phyloP scores from a whole-genome alignment of 37 sponge, comb jelly and placozoan species.

The Hormiphora californensis region DNA sequence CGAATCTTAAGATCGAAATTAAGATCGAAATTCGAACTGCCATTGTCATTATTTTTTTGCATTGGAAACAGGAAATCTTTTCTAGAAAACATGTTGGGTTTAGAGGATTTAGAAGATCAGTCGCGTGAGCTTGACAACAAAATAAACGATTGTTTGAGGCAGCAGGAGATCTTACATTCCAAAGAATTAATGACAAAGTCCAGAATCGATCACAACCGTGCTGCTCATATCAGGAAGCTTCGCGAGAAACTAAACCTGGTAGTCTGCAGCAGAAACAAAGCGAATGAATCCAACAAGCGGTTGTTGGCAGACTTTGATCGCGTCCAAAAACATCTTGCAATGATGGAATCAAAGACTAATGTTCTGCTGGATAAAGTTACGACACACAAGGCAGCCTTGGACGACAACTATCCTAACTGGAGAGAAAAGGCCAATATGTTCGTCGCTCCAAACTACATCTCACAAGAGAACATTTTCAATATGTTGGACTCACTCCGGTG shows the following conservation, averaged over 20 bases:
- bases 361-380: background rate
- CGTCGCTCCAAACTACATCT: constrained; percentile 24
- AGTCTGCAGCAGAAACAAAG: constrained; percentile 29
- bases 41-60: no score
- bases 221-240: constrained; percentile 19
- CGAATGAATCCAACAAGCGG: constrained; percentile 24
- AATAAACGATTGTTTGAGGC: constrained; percentile 2
- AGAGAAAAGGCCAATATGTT: constrained; percentile 47
- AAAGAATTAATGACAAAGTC: background rate
- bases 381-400: background rate
- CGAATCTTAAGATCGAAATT: no score
- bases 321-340: constrained; percentile 14
- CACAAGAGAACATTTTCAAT: constrained; percentile 33
- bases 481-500: constrained; percentile 23
- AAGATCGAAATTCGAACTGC: no score
- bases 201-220: background rate
- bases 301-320: constrained; percentile 24
- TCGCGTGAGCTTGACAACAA: background rate
- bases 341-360: constrained; percentile 39
- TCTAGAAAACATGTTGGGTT: background rate
- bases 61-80: no score
- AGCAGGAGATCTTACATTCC: background rate
- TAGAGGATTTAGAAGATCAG: background rate
- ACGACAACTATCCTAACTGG: constrained; percentile 30
- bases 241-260: constrained; percentile 27